Evolutionary conservation across 2,113 vertebrate genomes (phyloP), one percentile per base, ranked within the genome.

Genomic region (Trinectes maculatus): DNA sequence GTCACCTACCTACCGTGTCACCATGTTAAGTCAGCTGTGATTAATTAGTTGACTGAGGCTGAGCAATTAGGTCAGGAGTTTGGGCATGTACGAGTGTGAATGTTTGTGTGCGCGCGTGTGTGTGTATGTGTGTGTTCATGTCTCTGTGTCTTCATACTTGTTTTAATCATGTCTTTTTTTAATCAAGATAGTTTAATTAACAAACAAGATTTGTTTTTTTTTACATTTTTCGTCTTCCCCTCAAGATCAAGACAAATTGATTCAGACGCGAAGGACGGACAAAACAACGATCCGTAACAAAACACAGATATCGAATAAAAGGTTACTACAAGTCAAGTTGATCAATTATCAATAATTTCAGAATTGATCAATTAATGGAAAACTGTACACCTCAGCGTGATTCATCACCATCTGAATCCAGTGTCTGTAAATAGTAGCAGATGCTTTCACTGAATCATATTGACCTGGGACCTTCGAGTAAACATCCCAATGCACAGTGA

Each of bases 41-140:
- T 95, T 95, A 94, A 96, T 96, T 96, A 94, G 92, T 92, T 93
- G 89, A 90, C 92, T 94, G 91, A 93, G 89, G 92, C 92, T 91
- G 91, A 91, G 91, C 90, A 94, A 87, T 93, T 92, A 82, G 94
- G 94, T 92, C 94, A 93, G 82, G 84, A 85, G 83, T 84, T 70
- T 80, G 60, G 37, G 60, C 78, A 69, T 73, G 74, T 70, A 5
- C 21, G 73, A 55, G 80, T 68, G 43, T 36, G 56, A 19, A 40
- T 51, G 37, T 77, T 67, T 64, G 58, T 33, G 10, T 60, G 56
- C 19, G n/a, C n/a, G n/a, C n/a, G n/a, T n/a, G n/a, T n/a, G n/a
- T n/a, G n/a, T n/a, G n/a, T n/a, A n/a, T n/a, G n/a, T n/a, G n/a
- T n/a, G n/a, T n/a, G n/a, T n/a, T 39, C 19, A 4, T 37, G 57